A percentile compares a stretch with the other conserved stretches of the same genome.
Evolutionary conservation across 2,888 invertebrate genomes (phyloP).

Genomic region (Rugalucina vietnamica): DNA sequence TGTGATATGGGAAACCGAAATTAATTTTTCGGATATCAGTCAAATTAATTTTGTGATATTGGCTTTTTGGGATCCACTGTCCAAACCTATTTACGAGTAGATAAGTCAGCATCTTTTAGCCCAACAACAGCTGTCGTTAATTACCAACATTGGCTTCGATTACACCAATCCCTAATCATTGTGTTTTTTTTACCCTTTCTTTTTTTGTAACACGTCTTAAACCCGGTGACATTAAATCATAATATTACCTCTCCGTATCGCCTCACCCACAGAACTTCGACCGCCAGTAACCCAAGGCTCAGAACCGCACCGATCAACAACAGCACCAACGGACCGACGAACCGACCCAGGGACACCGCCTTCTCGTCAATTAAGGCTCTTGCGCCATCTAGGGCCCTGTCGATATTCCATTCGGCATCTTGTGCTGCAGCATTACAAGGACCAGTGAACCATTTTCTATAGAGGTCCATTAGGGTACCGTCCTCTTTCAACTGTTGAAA

Average conservation of each 20-base stretch:
- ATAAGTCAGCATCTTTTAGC: no score
- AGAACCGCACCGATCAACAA: not conserved
- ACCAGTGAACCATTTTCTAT: not conserved
- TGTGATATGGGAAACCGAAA: no score
- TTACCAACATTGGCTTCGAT: no score
- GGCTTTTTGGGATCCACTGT: no score
- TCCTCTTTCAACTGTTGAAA: not conserved
- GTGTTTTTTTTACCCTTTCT: no score
- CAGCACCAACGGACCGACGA: not conserved
- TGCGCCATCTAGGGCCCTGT: not conserved
- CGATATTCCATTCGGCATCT: not conserved
- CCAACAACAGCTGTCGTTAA: no score
- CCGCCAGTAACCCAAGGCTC: not conserved
- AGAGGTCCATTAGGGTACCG: not conserved
- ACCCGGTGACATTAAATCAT: no score
- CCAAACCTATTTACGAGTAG: no score
- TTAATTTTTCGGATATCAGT: no score
- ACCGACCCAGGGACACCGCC: not conserved
- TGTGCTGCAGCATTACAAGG: not conserved
- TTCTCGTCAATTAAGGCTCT: not conserved
- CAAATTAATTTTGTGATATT: no score
- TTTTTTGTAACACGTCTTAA: no score
- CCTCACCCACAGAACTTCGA: not conserved
- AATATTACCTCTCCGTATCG: not conserved
- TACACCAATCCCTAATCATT: no score